Evolutionary conservation across 2,113 vertebrate genomes (phyloP).

Genomic region (Anseranas semipalmata): DNA sequence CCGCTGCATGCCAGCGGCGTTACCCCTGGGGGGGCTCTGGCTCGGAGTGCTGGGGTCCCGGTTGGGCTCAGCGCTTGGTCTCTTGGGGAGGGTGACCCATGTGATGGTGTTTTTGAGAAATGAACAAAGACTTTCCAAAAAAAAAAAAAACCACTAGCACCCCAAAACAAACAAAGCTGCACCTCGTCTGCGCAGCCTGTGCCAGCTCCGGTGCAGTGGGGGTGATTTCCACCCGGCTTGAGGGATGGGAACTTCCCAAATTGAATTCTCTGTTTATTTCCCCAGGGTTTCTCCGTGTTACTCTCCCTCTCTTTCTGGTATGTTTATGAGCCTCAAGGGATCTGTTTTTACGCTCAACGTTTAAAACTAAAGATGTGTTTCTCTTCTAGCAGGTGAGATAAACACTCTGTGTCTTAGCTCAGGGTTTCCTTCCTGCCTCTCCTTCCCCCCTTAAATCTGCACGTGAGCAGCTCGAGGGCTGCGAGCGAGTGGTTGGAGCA

Average conservation of each 20-base stretch:
- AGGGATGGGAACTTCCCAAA: constrained; percentile 27
- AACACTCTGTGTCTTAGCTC: constrained; percentile 10
- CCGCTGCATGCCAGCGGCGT: background rate
- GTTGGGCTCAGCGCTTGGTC: background rate
- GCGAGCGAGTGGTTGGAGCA: background rate
- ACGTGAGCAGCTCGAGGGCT: background rate
- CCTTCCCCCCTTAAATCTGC: background rate
- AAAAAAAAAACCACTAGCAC: too few relatives aligned
- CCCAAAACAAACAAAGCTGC: background rate
- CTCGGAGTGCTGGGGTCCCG: background rate
- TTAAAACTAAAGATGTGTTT: constrained; percentile 65
- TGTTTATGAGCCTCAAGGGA: constrained; percentile 54
- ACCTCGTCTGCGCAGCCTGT: accelerated
- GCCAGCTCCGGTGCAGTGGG: background rate
- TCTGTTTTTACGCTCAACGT: constrained; percentile 20
- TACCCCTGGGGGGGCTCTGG: too few relatives aligned
- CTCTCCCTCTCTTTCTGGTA: constrained; percentile 44
- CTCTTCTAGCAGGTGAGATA: constrained; percentile 58
- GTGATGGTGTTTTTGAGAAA: background rate
- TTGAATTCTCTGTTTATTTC: constrained; percentile 46
- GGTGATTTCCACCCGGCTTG: background rate
- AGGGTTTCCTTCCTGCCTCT: constrained; percentile 32
- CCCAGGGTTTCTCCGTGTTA: background rate
- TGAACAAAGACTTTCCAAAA: background rate
- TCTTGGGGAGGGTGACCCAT: background rate